phyloP scores from a whole-genome alignment of 2,888 invertebrate genomes.

The Epirrita christyi region DNA sequence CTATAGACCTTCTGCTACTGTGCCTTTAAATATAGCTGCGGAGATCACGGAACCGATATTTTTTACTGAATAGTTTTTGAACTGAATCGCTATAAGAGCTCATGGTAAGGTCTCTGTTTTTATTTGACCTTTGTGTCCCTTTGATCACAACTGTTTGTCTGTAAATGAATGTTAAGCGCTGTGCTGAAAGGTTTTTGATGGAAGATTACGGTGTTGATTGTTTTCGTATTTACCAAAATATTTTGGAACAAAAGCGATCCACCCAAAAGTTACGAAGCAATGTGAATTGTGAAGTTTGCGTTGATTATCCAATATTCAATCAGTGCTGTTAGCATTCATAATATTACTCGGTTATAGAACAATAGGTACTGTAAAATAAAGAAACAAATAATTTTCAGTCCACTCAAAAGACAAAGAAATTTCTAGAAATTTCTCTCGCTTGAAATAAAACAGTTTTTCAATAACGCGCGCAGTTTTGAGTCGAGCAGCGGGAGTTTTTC shows the following conservation, averaged over 20 bases:
- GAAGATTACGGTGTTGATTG: constrained; percentile 2
- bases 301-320: no score
- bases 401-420: constrained; percentile 41
- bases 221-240: constrained; percentile 10
- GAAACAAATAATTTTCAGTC: constrained; percentile 26
- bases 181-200: constrained; percentile 18
- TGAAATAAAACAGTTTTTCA: constrained; percentile 70
- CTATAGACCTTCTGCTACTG: no score
- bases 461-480: constrained; percentile 58
- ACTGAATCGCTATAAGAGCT: no score
- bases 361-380: neutral
- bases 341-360: no score
- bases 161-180: constrained; percentile 10
- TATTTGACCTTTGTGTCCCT: constrained; percentile 16
- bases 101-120: no score
- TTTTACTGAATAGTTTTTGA: no score
- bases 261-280: no score
- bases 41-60: no score
- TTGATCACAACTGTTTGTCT: constrained; percentile 10
- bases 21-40: no score
- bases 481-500: constrained; percentile 56
- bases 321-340: no score
- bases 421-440: constrained; percentile 39
- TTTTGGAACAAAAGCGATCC: neutral
- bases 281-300: no score